Evolutionary conservation across 2,113 vertebrate genomes (phyloP).

Genomic region (Peucedramus taeniatus): DNA sequence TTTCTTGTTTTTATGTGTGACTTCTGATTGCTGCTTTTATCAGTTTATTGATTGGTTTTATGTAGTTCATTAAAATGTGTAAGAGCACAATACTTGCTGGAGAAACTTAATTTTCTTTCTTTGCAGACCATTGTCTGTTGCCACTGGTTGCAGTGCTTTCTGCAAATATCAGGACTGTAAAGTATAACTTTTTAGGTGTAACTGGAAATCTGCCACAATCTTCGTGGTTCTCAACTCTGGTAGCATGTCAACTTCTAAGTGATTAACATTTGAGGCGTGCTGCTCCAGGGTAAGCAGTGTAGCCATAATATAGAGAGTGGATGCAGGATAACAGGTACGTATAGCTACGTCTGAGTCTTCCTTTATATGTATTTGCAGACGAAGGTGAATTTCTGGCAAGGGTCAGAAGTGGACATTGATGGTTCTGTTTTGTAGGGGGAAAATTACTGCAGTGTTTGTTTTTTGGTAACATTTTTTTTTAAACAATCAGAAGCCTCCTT

Average conservation of each 20-base stretch:
- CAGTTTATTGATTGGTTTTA: not conserved
- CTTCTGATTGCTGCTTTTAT: not conserved
- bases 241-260: not conserved
- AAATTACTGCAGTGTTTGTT: not conserved
- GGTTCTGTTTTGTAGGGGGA: not conserved
- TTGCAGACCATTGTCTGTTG: not conserved
- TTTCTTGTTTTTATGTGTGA: not conserved
- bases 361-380: not conserved
- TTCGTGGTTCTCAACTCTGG: not conserved
- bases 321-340: not conserved
- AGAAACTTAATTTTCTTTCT: not conserved
- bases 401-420: not conserved
- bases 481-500: not conserved
- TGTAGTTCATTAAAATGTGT: not conserved
- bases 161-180: not conserved
- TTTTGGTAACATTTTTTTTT: not conserved
- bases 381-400: not conserved
- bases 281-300: not conserved
- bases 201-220: not conserved
- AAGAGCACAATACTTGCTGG: not conserved
- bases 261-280: not conserved
- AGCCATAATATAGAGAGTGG: not conserved
- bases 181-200: not conserved
- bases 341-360: not conserved
- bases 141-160: not conserved